Evolutionary conservation across 1,140 invertebrate species (phyloP).

Genomic region (Ectropis grisescens): DNA sequence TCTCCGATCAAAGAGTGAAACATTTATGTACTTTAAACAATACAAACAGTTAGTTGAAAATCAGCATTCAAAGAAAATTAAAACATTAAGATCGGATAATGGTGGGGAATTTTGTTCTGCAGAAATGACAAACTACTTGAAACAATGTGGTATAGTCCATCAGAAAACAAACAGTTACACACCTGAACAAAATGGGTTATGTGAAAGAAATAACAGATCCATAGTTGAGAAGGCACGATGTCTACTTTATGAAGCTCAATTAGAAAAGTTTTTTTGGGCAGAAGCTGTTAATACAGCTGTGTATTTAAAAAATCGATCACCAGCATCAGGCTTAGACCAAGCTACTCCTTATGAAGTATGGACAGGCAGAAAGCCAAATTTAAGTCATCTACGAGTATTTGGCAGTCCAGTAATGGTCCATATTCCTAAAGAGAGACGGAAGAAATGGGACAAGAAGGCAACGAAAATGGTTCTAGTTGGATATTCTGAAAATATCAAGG

Average conservation of each 20-base stretch:
- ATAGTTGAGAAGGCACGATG: slow-evolving; percentile 17
- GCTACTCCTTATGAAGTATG: not conserved
- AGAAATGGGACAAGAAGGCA: slow-evolving; percentile 8
- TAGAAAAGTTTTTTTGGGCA: slow-evolving; percentile 4
- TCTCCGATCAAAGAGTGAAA: slow-evolving; percentile 10
- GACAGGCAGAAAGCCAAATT: not conserved
- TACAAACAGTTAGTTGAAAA: slow-evolving; percentile 11
- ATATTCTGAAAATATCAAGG: slow-evolving; percentile 1
- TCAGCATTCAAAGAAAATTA: slow-evolving; percentile 7
- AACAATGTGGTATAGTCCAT: too few species aligned
- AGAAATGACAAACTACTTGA: slow-evolving; percentile 6
- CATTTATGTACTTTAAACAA: slow-evolving; percentile 14
- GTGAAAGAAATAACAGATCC: slow-evolving; percentile 21
- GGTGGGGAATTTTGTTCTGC: slow-evolving; percentile 8
- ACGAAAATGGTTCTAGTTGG: not conserved
- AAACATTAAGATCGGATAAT: slow-evolving; percentile 10
- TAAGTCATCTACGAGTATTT: not conserved
- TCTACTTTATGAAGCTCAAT: slow-evolving; percentile 13
- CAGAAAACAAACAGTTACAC: slow-evolving; percentile 22
- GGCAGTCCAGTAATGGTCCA: too few species aligned
- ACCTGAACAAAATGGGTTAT: slow-evolving; percentile 30
- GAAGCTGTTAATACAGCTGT: slow-evolving; percentile 5
- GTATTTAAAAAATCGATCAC: not conserved
- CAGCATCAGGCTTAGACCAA: not conserved
- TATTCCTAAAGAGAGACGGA: slow-evolving; percentile 2